These are phyloP conservation scores for Drosophila fungiperda DNA, from an alignment of 2,888 invertebrate species.

Conservation along the genomic window DNA sequence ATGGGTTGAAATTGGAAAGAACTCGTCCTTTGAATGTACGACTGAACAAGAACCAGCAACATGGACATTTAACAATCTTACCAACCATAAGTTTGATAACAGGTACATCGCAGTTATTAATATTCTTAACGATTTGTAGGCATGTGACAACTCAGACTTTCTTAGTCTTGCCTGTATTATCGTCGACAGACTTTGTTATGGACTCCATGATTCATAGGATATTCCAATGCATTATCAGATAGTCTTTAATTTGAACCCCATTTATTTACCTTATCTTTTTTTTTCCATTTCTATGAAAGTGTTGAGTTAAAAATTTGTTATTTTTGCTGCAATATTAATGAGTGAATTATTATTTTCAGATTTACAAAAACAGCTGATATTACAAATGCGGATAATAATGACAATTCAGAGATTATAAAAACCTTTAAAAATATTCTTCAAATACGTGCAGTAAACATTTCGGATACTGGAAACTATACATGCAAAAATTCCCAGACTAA, in stretches of 20 bases:
- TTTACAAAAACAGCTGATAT: slow-evolving; percentile 46
- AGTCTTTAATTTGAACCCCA: background rate
- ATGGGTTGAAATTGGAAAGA: slow-evolving; percentile 84
- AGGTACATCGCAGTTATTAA: slow-evolving; percentile 81
- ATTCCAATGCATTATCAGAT: background rate
- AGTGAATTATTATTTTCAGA: slow-evolving; percentile 51
- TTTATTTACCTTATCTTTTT: background rate
- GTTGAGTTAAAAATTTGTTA: too few species aligned
- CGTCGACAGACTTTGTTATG: background rate
- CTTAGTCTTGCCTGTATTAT: background rate
- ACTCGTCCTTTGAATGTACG: slow-evolving; percentile 86
- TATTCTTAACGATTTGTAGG: background rate
- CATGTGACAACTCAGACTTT: background rate
- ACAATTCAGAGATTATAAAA: slow-evolving; percentile 48
- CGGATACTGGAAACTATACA: slow-evolving; percentile 88
- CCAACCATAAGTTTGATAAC: slow-evolving; percentile 86
- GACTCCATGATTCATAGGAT: background rate
- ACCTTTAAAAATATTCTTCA: slow-evolving; percentile 85
- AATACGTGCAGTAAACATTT: slow-evolving; percentile 86
- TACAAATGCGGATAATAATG: slow-evolving; percentile 40
- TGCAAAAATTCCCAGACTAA: slow-evolving; percentile 86
- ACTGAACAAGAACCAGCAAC: slow-evolving; percentile 86
- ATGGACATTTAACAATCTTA: slow-evolving; percentile 87
- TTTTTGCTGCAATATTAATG: background rate
- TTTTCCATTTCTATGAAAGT: background rate